These are phyloP conservation scores for Diarsia brunnea DNA, from an alignment of 2,888 invertebrate species.

Conservation along the genomic window DNA sequence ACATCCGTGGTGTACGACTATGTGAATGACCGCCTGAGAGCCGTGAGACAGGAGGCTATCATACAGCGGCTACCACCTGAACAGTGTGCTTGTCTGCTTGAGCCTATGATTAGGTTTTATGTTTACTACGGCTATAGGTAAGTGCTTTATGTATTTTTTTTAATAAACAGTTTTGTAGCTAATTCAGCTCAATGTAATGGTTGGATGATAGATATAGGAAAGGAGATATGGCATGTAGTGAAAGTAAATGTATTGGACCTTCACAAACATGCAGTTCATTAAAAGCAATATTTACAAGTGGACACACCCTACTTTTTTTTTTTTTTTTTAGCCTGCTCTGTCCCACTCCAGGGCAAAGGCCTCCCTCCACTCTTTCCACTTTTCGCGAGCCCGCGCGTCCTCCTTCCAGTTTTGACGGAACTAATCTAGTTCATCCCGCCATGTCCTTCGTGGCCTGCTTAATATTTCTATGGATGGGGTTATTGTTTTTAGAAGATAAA, in stretches of 20 bases:
- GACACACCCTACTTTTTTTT: not conserved
- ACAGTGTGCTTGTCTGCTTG: conserved; percentile 91
- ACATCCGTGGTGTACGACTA: conserved; percentile 92
- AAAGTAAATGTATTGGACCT: too few relatives aligned
- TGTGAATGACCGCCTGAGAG: conserved; percentile 93
- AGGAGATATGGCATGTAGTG: not conserved
- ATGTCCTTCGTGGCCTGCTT: too few relatives aligned
- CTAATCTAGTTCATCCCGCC: too few relatives aligned
- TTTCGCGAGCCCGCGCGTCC: too few relatives aligned
- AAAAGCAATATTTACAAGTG: not conserved
- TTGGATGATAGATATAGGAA: not conserved
- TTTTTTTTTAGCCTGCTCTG: too few relatives aligned
- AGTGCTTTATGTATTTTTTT: conserved; percentile 48
- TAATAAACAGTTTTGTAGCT: not conserved
- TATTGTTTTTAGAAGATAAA: not conserved
- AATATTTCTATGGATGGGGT: not conserved
- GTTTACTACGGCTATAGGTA: conserved; percentile 93
- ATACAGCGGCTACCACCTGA: conserved; percentile 92
- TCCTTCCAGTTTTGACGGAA: too few relatives aligned
- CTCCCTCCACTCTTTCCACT: too few relatives aligned
- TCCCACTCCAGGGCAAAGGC: too few relatives aligned
- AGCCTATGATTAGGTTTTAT: conserved; percentile 94
- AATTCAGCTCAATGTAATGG: not conserved
- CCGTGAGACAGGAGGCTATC: conserved; percentile 94
- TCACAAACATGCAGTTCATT: too few relatives aligned